A percentile compares a stretch with the other conserved stretches of the same genome.
phyloP scores from a whole-genome alignment of 2,888 invertebrate species.

The Orthonychiurus folsomi region DNA sequence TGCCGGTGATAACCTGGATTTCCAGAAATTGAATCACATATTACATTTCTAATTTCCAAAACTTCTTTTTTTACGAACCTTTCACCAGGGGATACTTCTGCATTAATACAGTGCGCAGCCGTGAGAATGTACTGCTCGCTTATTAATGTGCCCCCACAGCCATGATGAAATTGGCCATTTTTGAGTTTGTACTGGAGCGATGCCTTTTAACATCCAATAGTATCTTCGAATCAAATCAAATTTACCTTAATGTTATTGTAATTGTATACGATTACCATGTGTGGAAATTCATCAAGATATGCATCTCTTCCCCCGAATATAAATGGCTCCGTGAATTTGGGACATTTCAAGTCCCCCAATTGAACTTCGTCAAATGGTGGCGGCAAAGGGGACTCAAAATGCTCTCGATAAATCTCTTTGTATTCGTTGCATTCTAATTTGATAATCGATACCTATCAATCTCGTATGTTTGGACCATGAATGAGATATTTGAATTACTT shows the following conservation, averaged over 20 bases:
- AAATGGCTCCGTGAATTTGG: slow-evolving; percentile 1
- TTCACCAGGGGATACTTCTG: background rate
- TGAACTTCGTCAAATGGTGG: slow-evolving; percentile 4
- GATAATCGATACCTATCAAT: too few species aligned
- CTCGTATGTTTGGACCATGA: background rate
- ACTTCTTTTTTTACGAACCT: too few species aligned
- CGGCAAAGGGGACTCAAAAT: slow-evolving; percentile 7
- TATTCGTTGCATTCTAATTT: slow-evolving; percentile 23
- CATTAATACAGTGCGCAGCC: slow-evolving; percentile 36
- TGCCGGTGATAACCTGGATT: slow-evolving; percentile 8
- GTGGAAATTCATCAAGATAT: slow-evolving; percentile 27
- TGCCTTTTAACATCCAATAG: slow-evolving; percentile 20
- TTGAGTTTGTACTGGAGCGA: slow-evolving; percentile 27
- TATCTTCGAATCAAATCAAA: background rate
- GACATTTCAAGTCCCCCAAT: background rate
- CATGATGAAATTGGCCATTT: slow-evolving; percentile 16
- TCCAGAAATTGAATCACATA: background rate
- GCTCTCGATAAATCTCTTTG: slow-evolving; percentile 19
- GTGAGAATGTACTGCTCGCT: slow-evolving; percentile 35
- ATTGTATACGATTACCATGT: slow-evolving; percentile 30
- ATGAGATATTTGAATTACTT: slow-evolving; percentile 3
- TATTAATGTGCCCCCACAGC: slow-evolving; percentile 38
- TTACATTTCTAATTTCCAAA: too few species aligned
- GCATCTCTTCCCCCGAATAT: slow-evolving; percentile 21
- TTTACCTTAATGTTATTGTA: background rate